These are phyloP conservation scores for Aphidius gifuensis DNA, from an alignment of 1,140 invertebrate species.

Conservation along the genomic window DNA sequence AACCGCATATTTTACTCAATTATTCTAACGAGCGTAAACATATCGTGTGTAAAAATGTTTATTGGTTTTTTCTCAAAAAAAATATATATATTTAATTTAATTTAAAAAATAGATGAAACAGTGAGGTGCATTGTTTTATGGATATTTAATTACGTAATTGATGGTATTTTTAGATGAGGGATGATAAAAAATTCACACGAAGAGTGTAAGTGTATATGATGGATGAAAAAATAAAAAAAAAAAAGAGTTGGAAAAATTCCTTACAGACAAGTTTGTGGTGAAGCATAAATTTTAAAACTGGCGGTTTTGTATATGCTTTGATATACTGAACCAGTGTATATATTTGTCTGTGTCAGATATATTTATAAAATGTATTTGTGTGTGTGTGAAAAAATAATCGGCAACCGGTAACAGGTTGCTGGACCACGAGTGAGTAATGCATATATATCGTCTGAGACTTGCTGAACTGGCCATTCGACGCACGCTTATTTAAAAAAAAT, in stretches of 20 bases:
- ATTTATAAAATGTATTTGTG: constrained; percentile 8
- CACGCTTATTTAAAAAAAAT: background rate
- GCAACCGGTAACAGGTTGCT: constrained; percentile 24
- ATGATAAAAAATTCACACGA: background rate
- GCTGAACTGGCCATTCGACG: background rate
- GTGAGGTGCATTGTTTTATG: background rate
- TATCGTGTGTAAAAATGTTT: too few relatives aligned
- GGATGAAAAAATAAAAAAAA: too few relatives aligned
- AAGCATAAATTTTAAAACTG: too few relatives aligned
- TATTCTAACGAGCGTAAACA: too few relatives aligned
- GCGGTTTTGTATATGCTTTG: too few relatives aligned
- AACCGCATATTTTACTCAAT: background rate
- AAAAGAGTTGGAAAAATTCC: too few relatives aligned
- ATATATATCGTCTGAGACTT: background rate
- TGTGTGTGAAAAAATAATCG: constrained; percentile 17
- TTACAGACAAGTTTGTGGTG: too few relatives aligned
- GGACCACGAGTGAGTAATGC: constrained; percentile 21
- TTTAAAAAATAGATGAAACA: background rate
- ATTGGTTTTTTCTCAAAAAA: too few relatives aligned
- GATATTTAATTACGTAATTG: constrained; percentile 18
- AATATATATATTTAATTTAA: too few relatives aligned
- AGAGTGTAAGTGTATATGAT: background rate
- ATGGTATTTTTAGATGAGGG: background rate
- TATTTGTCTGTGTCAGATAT: background rate
- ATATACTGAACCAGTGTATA: too few relatives aligned